Conservation (phyloP, 2,797 vertebrate genomes). For the Darevskia nairensis region DNA sequence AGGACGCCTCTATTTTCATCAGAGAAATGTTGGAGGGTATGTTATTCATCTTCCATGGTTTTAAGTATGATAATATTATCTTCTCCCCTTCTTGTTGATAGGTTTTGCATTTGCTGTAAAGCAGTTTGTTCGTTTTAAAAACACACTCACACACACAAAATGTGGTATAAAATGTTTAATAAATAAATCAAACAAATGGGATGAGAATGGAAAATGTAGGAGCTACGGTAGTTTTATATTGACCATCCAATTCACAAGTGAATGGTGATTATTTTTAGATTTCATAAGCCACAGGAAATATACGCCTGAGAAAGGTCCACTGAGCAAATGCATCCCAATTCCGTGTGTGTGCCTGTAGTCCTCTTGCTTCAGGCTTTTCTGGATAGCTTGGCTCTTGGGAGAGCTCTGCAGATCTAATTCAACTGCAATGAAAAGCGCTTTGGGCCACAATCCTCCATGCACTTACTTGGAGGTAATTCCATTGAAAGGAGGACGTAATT, state of each 20-base stretch:
- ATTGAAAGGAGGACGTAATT: not conserved
- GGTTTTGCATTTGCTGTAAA: not conserved
- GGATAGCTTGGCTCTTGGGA: not conserved
- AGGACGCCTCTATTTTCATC: too few species aligned
- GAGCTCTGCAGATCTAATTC: not conserved
- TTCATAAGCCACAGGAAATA: not conserved
- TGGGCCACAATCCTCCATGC: not conserved
- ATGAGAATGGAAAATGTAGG: not conserved
- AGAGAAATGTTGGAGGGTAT: too few species aligned
- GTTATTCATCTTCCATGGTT: too few species aligned
- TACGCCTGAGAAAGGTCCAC: conserved; percentile 47
- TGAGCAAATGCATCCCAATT: conserved; percentile 5
- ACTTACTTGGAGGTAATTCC: not conserved
- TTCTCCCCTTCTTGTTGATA: too few species aligned
- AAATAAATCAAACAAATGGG: not conserved
- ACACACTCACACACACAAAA: too few species aligned
- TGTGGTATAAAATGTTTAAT: not conserved
- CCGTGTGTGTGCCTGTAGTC: not conserved
- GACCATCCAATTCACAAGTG: not conserved
- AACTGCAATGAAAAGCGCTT: not conserved
- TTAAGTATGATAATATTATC: too few species aligned
- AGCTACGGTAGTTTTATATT: not conserved
- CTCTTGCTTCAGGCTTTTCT: conserved; percentile 10
- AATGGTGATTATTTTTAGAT: not conserved
- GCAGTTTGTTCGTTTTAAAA: not conserved